Conservation (phyloP, 2,888 invertebrate genomes). For the Ectemnius cavifrons region DNA sequence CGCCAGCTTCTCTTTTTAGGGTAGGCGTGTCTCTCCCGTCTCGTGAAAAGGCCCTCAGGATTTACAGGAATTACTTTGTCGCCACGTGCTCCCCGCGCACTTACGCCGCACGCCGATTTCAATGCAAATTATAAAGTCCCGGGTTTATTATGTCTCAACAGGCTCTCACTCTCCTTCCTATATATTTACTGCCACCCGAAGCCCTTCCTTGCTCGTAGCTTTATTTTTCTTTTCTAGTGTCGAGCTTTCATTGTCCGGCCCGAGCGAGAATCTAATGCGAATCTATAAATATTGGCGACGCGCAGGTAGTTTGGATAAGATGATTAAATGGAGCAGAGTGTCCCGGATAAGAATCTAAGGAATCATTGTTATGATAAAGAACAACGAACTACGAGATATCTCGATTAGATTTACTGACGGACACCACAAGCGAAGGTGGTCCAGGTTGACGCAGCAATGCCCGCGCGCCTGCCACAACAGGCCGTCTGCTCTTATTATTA, state of each 20-base stretch:
- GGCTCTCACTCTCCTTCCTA: no score
- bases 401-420: slow-evolving; percentile 54
- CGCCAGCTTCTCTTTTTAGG: slow-evolving; percentile 22
- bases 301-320: slow-evolving; percentile 18
- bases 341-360: slow-evolving; percentile 5
- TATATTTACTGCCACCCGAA: no score
- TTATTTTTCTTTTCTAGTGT: no score
- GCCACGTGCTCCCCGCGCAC: neutral
- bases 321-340: slow-evolving; percentile 42
- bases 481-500: slow-evolving; percentile 74
- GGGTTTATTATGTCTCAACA: slow-evolving; percentile 1
- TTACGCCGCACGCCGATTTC: no score
- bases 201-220: no score
- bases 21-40: slow-evolving; percentile 3
- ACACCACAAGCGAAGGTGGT: slow-evolving; percentile 47
- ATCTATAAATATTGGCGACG: slow-evolving; percentile 9
- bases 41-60: neutral
- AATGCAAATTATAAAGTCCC: neutral
- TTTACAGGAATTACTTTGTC: slow-evolving; percentile 14
- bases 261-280: no score
- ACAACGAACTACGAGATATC: slow-evolving; percentile 46
- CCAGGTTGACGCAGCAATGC: slow-evolving; percentile 54
- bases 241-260: no score
- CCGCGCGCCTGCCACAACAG: slow-evolving; percentile 57
- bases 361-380: slow-evolving; percentile 45